A percentile compares a stretch with the other conserved stretches of the same genome.
These are phyloP conservation scores for Torymus auratus DNA, from an alignment of 2,888 invertebrate species.

Conservation along the genomic window DNA sequence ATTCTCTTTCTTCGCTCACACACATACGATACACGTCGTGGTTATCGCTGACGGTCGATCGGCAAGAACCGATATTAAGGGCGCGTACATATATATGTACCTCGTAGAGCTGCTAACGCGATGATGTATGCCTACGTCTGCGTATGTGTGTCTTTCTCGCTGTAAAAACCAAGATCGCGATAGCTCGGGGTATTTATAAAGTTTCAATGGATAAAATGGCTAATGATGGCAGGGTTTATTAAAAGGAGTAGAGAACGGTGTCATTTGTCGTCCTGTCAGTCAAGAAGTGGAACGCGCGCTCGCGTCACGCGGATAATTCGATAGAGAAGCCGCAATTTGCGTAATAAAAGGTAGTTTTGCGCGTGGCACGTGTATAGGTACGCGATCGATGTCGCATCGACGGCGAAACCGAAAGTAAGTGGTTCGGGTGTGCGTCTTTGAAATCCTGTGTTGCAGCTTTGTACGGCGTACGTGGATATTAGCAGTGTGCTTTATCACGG, in stretches of 20 bases:
- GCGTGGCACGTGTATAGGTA: not conserved
- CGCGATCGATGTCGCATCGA: not conserved
- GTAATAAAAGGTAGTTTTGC: not conserved
- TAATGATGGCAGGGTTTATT: too few species aligned
- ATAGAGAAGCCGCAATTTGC: constrained; percentile 19
- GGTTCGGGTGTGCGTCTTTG: too few species aligned
- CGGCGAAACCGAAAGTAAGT: not conserved
- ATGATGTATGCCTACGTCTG: not conserved
- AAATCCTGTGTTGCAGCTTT: too few species aligned
- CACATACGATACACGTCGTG: not conserved
- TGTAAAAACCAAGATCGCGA: too few species aligned
- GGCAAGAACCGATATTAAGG: constrained; percentile 37
- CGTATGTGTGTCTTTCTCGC: not conserved
- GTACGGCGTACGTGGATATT: too few species aligned
- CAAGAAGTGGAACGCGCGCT: too few species aligned
- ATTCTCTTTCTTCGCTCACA: not conserved
- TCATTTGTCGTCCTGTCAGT: too few species aligned
- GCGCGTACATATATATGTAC: not conserved
- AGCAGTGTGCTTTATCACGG: too few species aligned
- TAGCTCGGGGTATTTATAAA: too few species aligned
- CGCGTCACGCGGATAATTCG: not conserved
- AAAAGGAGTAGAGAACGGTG: too few species aligned
- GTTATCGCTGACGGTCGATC: constrained; percentile 40
- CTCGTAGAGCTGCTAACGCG: not conserved
- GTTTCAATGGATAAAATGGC: too few species aligned